Conservation (phyloP, 2,888 invertebrate species). For the Machimus rusticus region DNA sequence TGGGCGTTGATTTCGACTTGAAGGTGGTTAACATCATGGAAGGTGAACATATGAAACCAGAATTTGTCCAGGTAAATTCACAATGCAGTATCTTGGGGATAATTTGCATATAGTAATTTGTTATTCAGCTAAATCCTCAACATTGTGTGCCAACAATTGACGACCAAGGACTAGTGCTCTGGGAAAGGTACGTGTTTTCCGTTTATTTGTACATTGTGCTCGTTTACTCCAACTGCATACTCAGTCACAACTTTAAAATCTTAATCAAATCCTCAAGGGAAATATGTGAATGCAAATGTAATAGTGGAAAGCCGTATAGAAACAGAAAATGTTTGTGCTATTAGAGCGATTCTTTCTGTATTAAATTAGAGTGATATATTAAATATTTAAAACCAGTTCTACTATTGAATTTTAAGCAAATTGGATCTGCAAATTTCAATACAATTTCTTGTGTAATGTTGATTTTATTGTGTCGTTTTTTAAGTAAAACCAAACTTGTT, state of each 20-base stretch:
- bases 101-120: constrained; percentile 19
- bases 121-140: constrained; percentile 64
- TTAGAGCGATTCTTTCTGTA: background rate
- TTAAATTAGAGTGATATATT: background rate
- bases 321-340: background rate
- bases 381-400: too few species aligned
- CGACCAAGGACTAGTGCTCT: constrained; percentile 66
- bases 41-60: constrained; percentile 69
- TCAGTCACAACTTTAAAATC: background rate
- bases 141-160: constrained; percentile 68
- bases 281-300: background rate
- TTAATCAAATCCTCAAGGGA: background rate
- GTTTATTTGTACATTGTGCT: background rate
- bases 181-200: constrained; percentile 60
- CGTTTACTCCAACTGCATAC: background rate
- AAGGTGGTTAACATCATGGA: constrained; percentile 66
- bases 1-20: constrained; percentile 69
- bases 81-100: background rate
- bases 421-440: too few species aligned
- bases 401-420: too few species aligned
- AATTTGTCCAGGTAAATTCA: constrained; percentile 66
- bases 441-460: too few species aligned
- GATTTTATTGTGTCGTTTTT: too few species aligned
- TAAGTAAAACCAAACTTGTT: too few species aligned
- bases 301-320: background rate